Base-by-base conservation (phyloP, 2,888 invertebrate genomes). In the Dryomyza anilis region DNA sequence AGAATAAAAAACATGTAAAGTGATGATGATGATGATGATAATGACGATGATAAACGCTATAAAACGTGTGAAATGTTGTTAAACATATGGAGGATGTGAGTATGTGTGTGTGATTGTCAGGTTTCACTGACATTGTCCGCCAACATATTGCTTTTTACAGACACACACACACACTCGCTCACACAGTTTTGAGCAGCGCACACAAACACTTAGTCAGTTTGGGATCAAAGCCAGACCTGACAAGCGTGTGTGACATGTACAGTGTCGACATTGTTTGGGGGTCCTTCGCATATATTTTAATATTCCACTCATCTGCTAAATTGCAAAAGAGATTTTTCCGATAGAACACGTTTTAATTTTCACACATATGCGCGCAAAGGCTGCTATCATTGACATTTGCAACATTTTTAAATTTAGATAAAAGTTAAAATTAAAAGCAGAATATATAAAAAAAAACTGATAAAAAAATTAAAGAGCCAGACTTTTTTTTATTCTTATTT, bases 301-400 rank as follows among this genome's bases (percentile, higher is more conserved):
- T 46, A 58, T 45, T 36, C 52, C 55, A 55, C 63, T 66, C 68
- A 65, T 67, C 68, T 63, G 64, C 69, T 64, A 69, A 69, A 71
- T 73, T 71, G 67, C 69, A 70, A 69, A 64, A 33, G 69, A 78
- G 78, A 80, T 81, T 77, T n/a, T 73, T 67, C 69, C 73, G 81
- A 81, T 81, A 80, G 76, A 77, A 76, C 81, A 81, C 81, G 81
- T 79, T 80, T 77, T 76, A 78, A 80, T 79, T 76, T 78, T 71
- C 70, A 39, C 61, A 43, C 53, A 25, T 33, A 52, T 39, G 19
- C 7, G 16, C 39, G 16, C 3, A 3, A 7, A 36, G 10, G 12
- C 16, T 63, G 55, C 39, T 61, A 19, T n/a, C n/a, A n/a, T n/a
- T n/a, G n/a, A n/a, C n/a, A n/a, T 29, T 23, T 48, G 48, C n/a